Base-by-base conservation (phyloP, 2,797 vertebrate species). In the Phalanger gymnotis region DNA sequence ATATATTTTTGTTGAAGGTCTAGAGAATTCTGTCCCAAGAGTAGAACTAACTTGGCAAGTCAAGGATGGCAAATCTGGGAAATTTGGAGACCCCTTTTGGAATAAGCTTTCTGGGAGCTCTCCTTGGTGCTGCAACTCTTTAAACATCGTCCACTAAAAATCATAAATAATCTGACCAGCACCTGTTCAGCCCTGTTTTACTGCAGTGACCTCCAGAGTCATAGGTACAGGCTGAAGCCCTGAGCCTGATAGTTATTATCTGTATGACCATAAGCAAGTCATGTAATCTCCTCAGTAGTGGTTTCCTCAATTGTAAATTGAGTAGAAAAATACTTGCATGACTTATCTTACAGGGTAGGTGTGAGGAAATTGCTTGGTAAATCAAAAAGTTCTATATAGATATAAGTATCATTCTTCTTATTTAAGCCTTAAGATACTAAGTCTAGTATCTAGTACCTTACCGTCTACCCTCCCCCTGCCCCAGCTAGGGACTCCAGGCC, bases 351-450 rank as follows among this genome's bases (percentile, higher is more conserved):
- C 58, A n/a, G 16, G 14, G 34, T 66, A 66, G 61, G n/a, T 14
- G 34, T 66, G 61, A n/a, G 61, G 61, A 66, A 66, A 58, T n/a
- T 66, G 5, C 34, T 66, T n/a, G 61, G 34, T 19, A n/a, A n/a
- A 66, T 14, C 34, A 66, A 66, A n/a, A 66, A 66, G 34, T 14
- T 19, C 13, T n/a, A 16, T 66, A n/a, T n/a, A 66, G 5, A 66
- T 19, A 34, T 61, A 61, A 61, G 34, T 66, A 66, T 66, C 14
- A n/a, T 66, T n/a, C 61, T 66, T 66, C 12, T 66, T 66, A 66
- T 66, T 16, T n/a, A 94, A 53, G 94, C 4, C 53, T 55, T 55
- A 25, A 55, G 54, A 55, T 96, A 90, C 54, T 95, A 96, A 61
- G 13, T 93, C 90, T 96, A 95, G 92, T 55, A 53, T 61, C n/a